A percentile compares a stretch with the other conserved stretches of the same genome.
These are phyloP conservation scores for Sussaba pulchella DNA, from an alignment of 2,888 invertebrate species.

Conservation along the genomic window DNA sequence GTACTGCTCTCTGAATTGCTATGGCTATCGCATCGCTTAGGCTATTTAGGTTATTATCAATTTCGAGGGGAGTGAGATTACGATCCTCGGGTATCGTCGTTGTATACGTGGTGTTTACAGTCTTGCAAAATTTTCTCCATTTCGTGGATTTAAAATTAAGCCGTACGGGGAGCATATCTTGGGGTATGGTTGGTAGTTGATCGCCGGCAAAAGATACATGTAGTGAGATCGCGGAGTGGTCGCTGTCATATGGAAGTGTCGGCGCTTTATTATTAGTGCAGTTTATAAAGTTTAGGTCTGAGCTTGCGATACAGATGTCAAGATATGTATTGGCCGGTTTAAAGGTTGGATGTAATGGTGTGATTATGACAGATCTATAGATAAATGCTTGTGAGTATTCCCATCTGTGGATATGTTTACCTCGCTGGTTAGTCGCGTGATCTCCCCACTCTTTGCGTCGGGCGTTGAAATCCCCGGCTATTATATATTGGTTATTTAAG, in stretches of 20 bases:
- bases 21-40: too few relatives aligned
- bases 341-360: background rate
- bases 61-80: too few relatives aligned
- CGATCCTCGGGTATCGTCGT: too few relatives aligned
- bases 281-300: background rate
- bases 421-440: constrained; percentile 17
- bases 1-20: too few relatives aligned
- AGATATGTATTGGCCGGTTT: background rate
- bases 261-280: background rate
- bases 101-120: too few relatives aligned
- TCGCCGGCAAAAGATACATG: too few relatives aligned
- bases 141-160: background rate
- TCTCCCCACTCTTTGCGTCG: constrained; percentile 22
- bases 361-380: background rate
- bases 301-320: background rate
- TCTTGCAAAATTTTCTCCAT: background rate
- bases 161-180: background rate
- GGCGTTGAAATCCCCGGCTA: constrained; percentile 40
- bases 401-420: background rate
- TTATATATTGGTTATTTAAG: background rate
- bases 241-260: constrained; percentile 2
- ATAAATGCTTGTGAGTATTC: background rate
- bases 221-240: background rate
- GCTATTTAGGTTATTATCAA: too few relatives aligned
- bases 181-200: background rate